Percentiles rank a stretch among this genome's conserved stretches.
These are phyloP conservation scores for Muntiacus muntjak DNA, from an alignment of 2,113 vertebrate genomes.

Conservation along the genomic window DNA sequence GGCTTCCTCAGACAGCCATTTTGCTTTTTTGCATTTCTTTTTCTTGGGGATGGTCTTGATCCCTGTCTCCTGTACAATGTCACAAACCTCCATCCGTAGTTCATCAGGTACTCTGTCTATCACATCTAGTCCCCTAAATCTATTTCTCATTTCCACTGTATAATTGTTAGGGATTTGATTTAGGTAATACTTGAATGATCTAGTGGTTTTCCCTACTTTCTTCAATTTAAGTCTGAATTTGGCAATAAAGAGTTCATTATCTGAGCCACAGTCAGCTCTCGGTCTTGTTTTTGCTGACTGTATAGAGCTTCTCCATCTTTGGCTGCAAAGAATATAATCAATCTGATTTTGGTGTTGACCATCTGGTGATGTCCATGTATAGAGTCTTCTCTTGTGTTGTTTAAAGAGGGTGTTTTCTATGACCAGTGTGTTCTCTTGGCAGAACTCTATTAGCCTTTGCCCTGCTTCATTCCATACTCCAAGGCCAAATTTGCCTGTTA, in stretches of 20 bases:
- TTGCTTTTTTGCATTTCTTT: neutral
- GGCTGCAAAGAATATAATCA: neutral
- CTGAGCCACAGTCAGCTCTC: neutral
- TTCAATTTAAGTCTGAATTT: neutral
- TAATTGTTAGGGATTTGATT: neutral
- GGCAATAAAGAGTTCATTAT: neutral
- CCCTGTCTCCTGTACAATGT: neutral
- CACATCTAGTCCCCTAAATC: neutral
- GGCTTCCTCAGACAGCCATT: neutral
- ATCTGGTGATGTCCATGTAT: neutral
- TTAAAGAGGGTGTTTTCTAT: neutral
- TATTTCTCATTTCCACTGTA: neutral
- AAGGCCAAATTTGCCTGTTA: neutral
- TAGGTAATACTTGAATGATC: neutral
- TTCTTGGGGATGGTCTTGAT: neutral
- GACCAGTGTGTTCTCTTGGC: neutral
- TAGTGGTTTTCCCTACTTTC: neutral
- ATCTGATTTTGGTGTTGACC: neutral
- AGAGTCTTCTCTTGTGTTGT: neutral
- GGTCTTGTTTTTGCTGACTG: neutral
- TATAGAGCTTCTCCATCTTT: neutral
- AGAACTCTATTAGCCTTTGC: neutral
- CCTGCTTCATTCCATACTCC: neutral
- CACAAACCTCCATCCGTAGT: neutral
- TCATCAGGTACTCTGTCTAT: neutral